Evolutionary conservation across 2,888 invertebrate genomes (phyloP).

Genomic region (Oscheius onirici): DNA sequence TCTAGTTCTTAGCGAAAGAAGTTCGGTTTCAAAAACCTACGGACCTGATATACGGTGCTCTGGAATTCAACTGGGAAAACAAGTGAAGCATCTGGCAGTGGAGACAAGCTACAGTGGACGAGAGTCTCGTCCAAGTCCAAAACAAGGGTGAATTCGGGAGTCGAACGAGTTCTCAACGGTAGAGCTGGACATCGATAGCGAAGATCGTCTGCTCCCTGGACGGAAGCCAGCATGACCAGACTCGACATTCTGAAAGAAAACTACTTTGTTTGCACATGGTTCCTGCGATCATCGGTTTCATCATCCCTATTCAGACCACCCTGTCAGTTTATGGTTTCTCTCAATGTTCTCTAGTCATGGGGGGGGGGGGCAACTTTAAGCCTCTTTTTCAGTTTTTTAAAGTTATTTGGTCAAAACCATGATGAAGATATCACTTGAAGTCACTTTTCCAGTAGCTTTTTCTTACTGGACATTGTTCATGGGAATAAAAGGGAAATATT

Average conservation of each 20-base stretch:
- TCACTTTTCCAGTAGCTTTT: neutral
- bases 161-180: slow-evolving; percentile 88
- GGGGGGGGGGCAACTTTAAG: neutral
- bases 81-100: slow-evolving; percentile 89
- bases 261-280: no score
- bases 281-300: no score
- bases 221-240: slow-evolving; percentile 88
- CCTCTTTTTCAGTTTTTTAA: no score
- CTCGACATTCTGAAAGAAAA: slow-evolving; percentile 57
- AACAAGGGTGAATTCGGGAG: slow-evolving; percentile 84
- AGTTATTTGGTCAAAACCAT: no score
- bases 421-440: neutral
- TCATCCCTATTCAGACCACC: no score
- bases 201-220: slow-evolving; percentile 84
- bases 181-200: slow-evolving; percentile 77
- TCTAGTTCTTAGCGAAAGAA: neutral
- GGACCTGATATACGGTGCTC: slow-evolving; percentile 83
- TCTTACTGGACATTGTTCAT: neutral
- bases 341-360: no score
- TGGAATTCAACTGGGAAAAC: slow-evolving; percentile 91
- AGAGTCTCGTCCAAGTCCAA: slow-evolving; percentile 91
- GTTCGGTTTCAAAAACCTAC: neutral
- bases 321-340: no score
- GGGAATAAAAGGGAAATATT: neutral
- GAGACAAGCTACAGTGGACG: slow-evolving; percentile 92